Conservation (phyloP, 2,113 vertebrate genomes). For the Neodontobutis hainanensis region DNA sequence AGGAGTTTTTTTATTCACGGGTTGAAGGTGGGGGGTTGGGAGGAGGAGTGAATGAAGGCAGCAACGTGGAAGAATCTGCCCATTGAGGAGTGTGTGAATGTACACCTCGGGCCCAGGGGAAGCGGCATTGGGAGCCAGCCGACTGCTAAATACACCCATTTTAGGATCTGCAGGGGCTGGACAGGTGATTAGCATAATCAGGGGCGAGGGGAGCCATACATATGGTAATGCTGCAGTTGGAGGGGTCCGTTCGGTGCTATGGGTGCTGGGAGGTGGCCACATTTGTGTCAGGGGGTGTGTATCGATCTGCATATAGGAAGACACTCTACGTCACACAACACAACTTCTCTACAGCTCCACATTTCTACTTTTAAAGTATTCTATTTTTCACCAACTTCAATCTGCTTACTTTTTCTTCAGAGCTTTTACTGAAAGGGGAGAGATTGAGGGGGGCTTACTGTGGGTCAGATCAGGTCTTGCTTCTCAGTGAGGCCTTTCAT, state of each 20-base stretch:
- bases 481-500: constrained; percentile 70
- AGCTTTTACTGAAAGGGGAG: constrained; percentile 44
- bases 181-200: constrained; percentile 99
- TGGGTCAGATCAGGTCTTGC: constrained; percentile 71
- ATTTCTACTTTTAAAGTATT: constrained; percentile 46
- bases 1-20: constrained; percentile 78
- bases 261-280: constrained; percentile 89
- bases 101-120: constrained; percentile 98
- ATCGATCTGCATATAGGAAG: constrained; percentile 22
- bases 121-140: constrained; percentile 97
- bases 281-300: constrained; percentile 94
- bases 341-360: constrained; percentile 17
- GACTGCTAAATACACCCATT: constrained; percentile 99
- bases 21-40: constrained; percentile 20
- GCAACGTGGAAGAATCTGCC: constrained; percentile 99
- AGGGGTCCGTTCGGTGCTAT: constrained; percentile 80
- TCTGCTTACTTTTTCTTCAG: constrained; percentile 79
- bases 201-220: constrained; percentile 95
- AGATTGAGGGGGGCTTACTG: constrained; percentile 40
- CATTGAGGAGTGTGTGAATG: constrained; percentile 97
- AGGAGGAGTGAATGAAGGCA: constrained; percentile 94
- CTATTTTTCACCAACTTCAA: background rate
- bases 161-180: constrained; percentile 91
- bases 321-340: background rate
- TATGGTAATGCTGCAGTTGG: constrained; percentile 96